A percentile compares a stretch with the other conserved stretches of the same genome.
Conservation (phyloP, 2,113 vertebrate genomes). For the Ictalurus furcatus region DNA sequence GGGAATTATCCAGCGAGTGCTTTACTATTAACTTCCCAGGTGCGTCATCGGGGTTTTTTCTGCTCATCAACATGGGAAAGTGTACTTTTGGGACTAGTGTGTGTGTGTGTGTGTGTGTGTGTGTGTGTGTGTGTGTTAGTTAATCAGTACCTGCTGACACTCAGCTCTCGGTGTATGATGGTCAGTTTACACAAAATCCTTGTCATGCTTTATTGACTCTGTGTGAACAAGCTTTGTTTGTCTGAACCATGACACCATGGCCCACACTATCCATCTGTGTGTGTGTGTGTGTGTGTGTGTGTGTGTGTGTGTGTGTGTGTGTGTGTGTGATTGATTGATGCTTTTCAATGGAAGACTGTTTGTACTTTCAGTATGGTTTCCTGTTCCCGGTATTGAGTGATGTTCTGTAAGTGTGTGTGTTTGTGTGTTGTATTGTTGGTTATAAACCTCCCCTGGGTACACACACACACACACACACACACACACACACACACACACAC, state of each 20-base stretch:
- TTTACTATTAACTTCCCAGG: neutral
- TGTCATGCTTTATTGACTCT: neutral
- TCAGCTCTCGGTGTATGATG: neutral
- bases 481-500: neutral
- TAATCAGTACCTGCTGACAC: constrained; percentile 1
- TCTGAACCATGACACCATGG: neutral
- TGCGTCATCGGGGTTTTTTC: neutral
- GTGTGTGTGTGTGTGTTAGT: neutral
- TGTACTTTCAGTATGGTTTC: neutral
- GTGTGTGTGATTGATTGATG: neutral
- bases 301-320: neutral
- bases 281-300: neutral
- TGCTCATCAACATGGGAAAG: neutral
- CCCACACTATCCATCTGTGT: neutral
- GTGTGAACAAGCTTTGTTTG: neutral
- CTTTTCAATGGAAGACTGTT: neutral
- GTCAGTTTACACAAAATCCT: neutral
- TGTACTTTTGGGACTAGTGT: neutral
- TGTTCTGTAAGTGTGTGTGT: constrained; percentile 2
- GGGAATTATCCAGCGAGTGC: neutral
- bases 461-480: neutral
- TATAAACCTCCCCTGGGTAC: neutral
- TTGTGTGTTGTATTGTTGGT: neutral
- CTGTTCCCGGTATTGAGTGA: neutral
- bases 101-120: constrained; percentile 5